Evolutionary conservation across 2,113 vertebrate species (phyloP).

Genomic region (Ptilorrhoa leucosticta): DNA sequence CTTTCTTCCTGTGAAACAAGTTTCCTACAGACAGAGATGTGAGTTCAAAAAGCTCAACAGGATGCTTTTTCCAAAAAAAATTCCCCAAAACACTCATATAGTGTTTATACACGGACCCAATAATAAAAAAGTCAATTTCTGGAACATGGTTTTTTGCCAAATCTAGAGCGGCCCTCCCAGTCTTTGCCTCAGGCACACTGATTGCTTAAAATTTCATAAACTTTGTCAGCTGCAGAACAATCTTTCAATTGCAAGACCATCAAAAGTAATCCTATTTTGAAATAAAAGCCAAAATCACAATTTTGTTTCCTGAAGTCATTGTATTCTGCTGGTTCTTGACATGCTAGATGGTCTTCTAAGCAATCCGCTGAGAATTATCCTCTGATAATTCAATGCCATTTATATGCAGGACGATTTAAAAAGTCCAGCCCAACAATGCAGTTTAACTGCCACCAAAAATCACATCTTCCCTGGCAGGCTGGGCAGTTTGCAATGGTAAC

Average conservation of each 20-base stretch:
- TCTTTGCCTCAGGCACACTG: neutral
- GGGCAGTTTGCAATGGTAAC: fast-evolving
- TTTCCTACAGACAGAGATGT: neutral
- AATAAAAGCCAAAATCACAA: fast-evolving
- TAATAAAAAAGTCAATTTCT: neutral
- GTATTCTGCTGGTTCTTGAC: neutral
- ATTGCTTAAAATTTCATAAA: neutral
- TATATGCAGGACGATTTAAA: neutral
- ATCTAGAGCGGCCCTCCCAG: neutral
- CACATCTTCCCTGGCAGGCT: neutral
- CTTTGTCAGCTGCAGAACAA: neutral
- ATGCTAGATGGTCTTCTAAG: fast-evolving
- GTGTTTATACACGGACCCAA: fast-evolving
- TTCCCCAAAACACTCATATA: fast-evolving
- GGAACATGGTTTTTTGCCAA: neutral
- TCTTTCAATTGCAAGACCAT: neutral
- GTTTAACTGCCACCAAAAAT: neutral
- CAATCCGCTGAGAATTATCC: neutral
- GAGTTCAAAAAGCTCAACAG: neutral
- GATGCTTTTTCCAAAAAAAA: no score
- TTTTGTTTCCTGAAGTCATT: neutral
- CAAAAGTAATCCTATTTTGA: neutral
- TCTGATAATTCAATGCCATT: neutral
- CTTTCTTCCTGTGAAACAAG: neutral
- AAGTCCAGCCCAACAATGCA: neutral